Conservation (phyloP, 2,797 vertebrate genomes). For the Otolemur crassicaudatus region DNA sequence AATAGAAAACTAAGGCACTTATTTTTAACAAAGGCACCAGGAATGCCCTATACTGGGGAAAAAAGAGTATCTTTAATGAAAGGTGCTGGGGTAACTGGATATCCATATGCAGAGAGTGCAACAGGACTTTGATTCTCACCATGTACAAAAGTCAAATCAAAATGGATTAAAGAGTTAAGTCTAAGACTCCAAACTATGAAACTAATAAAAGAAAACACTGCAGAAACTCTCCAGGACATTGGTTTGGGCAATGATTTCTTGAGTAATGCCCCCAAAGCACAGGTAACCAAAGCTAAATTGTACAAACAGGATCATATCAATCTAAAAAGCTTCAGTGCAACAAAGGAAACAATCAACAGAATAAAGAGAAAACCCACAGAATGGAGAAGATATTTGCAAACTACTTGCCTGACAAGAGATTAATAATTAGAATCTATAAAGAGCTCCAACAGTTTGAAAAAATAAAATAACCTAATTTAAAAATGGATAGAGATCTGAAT, state of each 20-base stretch:
- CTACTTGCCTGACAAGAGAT: neutral
- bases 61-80: neutral
- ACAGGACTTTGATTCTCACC: neutral
- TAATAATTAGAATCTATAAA: neutral
- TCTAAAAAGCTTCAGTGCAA: neutral
- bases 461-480: neutral
- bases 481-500: neutral
- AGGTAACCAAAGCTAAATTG: neutral
- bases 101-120: neutral
- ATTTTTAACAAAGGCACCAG: neutral
- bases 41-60: neutral
- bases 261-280: neutral
- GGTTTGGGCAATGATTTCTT: neutral
- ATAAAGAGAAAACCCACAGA: neutral
- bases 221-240: neutral
- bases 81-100: neutral
- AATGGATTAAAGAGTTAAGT: neutral
- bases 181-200: neutral
- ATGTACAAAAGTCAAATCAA: neutral
- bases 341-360: neutral
- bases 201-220: neutral
- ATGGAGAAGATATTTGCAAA: neutral
- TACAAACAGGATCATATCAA: neutral
- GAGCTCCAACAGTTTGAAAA: neutral
- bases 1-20: neutral